Conservation (phyloP, 2,888 invertebrate genomes). For the Meganola albula region DNA sequence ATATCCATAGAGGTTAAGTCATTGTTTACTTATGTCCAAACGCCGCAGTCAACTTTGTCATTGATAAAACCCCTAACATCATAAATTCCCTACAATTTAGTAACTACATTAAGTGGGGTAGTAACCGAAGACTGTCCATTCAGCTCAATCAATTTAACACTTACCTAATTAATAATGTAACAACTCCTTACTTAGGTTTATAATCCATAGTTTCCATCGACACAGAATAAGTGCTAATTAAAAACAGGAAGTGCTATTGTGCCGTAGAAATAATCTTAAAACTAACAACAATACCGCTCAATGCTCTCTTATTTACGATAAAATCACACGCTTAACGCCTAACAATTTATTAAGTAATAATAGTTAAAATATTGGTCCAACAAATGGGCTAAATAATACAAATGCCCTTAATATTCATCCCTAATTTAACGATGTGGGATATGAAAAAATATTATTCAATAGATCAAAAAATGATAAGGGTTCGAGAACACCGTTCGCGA, state of each 20-base stretch:
- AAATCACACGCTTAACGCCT: constrained; percentile 78
- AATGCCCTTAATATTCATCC: constrained; percentile 78
- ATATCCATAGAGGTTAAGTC: constrained; percentile 37
- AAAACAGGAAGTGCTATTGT: constrained; percentile 78
- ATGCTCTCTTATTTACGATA: constrained; percentile 75
- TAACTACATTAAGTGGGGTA: constrained; percentile 70
- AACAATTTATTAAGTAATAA: constrained; percentile 78
- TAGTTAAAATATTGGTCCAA: constrained; percentile 79
- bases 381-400: constrained; percentile 79
- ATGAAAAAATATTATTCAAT: constrained; percentile 78
- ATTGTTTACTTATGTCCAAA: constrained; percentile 48
- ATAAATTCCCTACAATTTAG: constrained; percentile 71
- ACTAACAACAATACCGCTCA: constrained; percentile 77
- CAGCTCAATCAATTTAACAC: constrained; percentile 77
- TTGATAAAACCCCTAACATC: constrained; percentile 77
- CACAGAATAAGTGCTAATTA: constrained; percentile 78
- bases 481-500: constrained; percentile 66
- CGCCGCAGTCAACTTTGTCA: constrained; percentile 75
- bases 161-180: constrained; percentile 77
- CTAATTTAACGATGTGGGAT: constrained; percentile 77
- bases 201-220: constrained; percentile 73
- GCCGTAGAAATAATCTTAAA: constrained; percentile 74
- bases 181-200: constrained; percentile 74
- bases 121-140: constrained; percentile 77
- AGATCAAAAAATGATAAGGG: constrained; percentile 76